Evolutionary conservation across 2,113 vertebrate species (phyloP), one percentile per base, ranked within the genome.

Genomic region (Dendrocopos noguchii): DNA sequence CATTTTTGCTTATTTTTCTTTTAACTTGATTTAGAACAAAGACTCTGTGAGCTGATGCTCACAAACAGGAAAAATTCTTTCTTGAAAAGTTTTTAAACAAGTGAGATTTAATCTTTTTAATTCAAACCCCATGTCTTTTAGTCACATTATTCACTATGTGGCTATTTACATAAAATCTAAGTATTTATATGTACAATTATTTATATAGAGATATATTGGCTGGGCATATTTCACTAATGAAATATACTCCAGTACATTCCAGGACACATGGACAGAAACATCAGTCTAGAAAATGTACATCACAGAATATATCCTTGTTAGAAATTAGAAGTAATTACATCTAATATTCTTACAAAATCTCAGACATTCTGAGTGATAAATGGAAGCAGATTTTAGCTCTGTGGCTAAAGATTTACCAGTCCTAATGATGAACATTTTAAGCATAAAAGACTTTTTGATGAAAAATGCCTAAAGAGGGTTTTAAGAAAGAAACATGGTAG

Each of bases 1-100:
- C 42, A 78, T 68, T 88, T 94, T 73, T 76, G 60, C 33, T 59
- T 87, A 71, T 78, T 75, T 55, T 84, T 88, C 47, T 44, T 42
- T 84, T 90, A 78, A 82, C 88, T 70, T 91, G 56, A 68, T 79
- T 92, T 87, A 47, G 27, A 96, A 66, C 16, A 93, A 80, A 96
- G 47, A 36, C 59, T 16, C 8, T 63, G 4, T 64, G 70, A 93
- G 14, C 15, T 88, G 81, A 91, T 77, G 57, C 6, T 93, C 33
- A 83, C 7, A 84, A 83, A 88, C 33, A 31, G 12, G 59, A 90
- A 46, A 55, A 65, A 60, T 87, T 80, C 15, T 84, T 81, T 67
- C 16, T 64, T 65, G 75, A 20, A 3, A 81, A 31, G 14, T 36
- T 36, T 89, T 90, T 22, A 34, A 92, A 86, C 46, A 67, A 85